Evolutionary conservation across 1,140 invertebrate genomes (phyloP), one percentile per base, ranked within the genome.

Genomic region (Temnothorax curvispinosus): DNA sequence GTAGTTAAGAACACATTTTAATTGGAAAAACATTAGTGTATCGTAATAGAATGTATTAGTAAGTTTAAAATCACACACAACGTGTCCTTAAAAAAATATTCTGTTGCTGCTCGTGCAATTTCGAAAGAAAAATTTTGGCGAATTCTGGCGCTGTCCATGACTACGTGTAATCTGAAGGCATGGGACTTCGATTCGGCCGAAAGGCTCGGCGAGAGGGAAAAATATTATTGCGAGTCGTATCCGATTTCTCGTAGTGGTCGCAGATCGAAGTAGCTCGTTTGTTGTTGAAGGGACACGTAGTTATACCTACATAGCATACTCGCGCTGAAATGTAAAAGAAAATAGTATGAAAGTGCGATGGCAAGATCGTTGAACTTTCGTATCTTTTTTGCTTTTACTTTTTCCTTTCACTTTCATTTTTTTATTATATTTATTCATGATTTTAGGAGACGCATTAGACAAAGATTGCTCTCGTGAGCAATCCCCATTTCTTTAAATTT

Each of bases 211-310:
- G 15, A 76, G 41, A 75, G 52, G 32, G n/a, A 64, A 87, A 78
- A 58, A 87, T 89, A 84, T 84, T 84, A 78, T 87, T 50, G 27
- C 11, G 21, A n/a, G 60, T 41, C 60, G 64, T 50, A 75, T 78
- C 60, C 76, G 54, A 47, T 35, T 21, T 58, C 5, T 38, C 32
- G 38, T 18, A 58, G 56, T 78, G 18, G 35, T 21, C 60, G 80
- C 72, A 58, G 44, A 50, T 67, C 27, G 56, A 47, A 62, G 52
- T 54, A 27, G 41, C n/a, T 64, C 67, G 50, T 50, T 85, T 64
- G 67, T 78, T 71, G 35, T 13, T 50, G 35, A 62, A 47, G 4
- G 27, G 56, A 77, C 35, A 38, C 85, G 56, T 72, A 52, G 44
- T 15, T 54, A n/a, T n/a, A 76, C n/a, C n/a, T n/a, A n/a, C 13